Evolutionary conservation across 2,888 invertebrate species (phyloP), one percentile per base, ranked within the genome.

Genomic region (Parnassius apollo): DNA sequence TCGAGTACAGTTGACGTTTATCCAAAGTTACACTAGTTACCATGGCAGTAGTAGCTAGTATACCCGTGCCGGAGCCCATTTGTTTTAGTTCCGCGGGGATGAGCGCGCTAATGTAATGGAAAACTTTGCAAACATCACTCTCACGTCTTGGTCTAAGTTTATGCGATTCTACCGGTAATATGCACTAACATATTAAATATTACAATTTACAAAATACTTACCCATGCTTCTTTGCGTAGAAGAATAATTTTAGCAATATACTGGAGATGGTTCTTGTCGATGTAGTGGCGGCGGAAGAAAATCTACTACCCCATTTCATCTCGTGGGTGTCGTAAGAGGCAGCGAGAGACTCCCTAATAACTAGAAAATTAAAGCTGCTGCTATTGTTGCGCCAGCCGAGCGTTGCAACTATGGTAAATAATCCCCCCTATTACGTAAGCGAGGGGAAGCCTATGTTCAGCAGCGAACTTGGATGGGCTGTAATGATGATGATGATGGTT

Each of bases 21-120:
- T 90, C 86, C 89, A 85, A 88, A 90, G 87, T 88, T 85, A 88
- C 89, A 88, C 90, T 88, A 88, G 88, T 88, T 90, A 90, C 88
- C 13, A 2, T 86, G 85, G 83, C 83, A 77, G 83, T 84, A 81
- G 85, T 13, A 83, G 82, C 57, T 87, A 85, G 86, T 89, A 89
- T 87, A 88, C 85, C 79, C 80, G 83, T 7, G 22, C 82, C 80
- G 70, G 76, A 79, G 78, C 84, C 58, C 88, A 85, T 91, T 89
- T 83, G 88, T 90, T 90, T 86, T 83, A 82, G 84, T 88, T 86
- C 77, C 80, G 75, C 74, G 72, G 58, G 59, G 65, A 55, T 57
- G 65, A 75, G 74, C 75, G 75, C 78, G 71, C 77, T 86, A 85
- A 86, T 81, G 83, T 86, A 85, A 86, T 86, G 82, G 84, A 82